phyloP scores from a whole-genome alignment of 23 tunicate genomes.

The Clavelina lepadiformis region DNA sequence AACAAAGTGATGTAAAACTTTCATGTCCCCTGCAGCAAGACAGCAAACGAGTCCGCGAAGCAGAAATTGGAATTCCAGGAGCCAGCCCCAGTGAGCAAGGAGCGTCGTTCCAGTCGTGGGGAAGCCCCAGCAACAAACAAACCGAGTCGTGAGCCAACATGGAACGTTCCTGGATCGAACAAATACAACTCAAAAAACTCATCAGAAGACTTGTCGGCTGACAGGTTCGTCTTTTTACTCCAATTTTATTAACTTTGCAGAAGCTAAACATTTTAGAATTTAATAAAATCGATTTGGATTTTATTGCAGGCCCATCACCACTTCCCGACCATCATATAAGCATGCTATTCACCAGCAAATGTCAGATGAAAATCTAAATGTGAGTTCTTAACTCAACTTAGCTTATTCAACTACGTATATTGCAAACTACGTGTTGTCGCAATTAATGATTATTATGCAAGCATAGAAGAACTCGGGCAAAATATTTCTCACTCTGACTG shows the following conservation, averaged over 20 bases:
- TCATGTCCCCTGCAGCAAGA: too few species aligned
- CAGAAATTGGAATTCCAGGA: conserved; percentile 56
- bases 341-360: too few species aligned
- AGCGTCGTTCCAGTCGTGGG: conserved; percentile 21
- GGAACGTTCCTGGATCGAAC: conserved; percentile 50
- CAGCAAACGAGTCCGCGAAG: conserved; percentile 20
- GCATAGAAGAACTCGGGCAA: too few species aligned
- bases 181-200: conserved; percentile 2
- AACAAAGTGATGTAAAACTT: too few species aligned
- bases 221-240: not conserved
- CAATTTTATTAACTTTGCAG: not conserved
- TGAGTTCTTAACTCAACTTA: too few species aligned
- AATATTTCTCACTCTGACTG: too few species aligned
- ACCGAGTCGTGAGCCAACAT: conserved; percentile 53
- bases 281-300: not conserved
- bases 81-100: conserved; percentile 5
- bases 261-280: not conserved
- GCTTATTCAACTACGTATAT: too few species aligned
- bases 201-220: not conserved
- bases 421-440: too few species aligned
- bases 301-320: not conserved
- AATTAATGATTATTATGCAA: too few species aligned
- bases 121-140: conserved; percentile 4
- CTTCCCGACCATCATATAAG: conserved; percentile 20
- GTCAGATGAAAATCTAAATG: too few species aligned